Evolutionary conservation across 2,888 invertebrate genomes (phyloP), one percentile per base, ranked within the genome.

Genomic region (Coenonympha glycerion): DNA sequence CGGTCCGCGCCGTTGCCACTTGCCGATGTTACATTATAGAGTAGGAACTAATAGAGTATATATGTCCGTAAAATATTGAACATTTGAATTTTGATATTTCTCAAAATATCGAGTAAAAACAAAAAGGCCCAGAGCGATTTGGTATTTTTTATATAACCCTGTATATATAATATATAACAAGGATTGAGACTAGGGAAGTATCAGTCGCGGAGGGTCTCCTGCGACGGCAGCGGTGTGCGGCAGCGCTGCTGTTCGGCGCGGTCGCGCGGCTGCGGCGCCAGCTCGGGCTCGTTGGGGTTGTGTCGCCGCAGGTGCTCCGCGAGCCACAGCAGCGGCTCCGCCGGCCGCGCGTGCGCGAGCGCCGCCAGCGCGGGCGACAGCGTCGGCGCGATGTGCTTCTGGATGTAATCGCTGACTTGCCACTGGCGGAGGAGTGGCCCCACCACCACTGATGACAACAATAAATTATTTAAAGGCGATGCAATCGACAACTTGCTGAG

Each of bases 321-420:
- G 33, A 96, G 77, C 92, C 92, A 94, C 21, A 91, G 71, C 30
- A 95, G 79, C 0, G 95, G 95, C 72, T 95, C 93, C 0, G 87
- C 80, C 0, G 95, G 95, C 57, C 92, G 92, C 63, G 89, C 88
- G 75, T 79, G 90, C 75, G 92, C 92, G 19, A 95, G 79, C 64
- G 92, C 89, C 1, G 90, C 88, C 42, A 92, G 71, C 2, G 89
- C 92, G 21, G 91, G 86, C 19, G 88, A 58, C 33, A 96, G 77
- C 0, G 91, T 89, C 0, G 91, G 89, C 53, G 92, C 92, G 6
- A 95, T 82, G 46, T 89, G 77, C 65, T 90, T 87, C 64, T 90
- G 90, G 39, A 95, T 88, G 73, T 93, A 95, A 65, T 93, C 92
- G 21, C 88, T 86, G 0, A 92, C 89, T 60, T 91, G 90, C 63